Evolutionary conservation across 2,797 vertebrate genomes (phyloP).

Genomic region (Spea hammondii): DNA sequence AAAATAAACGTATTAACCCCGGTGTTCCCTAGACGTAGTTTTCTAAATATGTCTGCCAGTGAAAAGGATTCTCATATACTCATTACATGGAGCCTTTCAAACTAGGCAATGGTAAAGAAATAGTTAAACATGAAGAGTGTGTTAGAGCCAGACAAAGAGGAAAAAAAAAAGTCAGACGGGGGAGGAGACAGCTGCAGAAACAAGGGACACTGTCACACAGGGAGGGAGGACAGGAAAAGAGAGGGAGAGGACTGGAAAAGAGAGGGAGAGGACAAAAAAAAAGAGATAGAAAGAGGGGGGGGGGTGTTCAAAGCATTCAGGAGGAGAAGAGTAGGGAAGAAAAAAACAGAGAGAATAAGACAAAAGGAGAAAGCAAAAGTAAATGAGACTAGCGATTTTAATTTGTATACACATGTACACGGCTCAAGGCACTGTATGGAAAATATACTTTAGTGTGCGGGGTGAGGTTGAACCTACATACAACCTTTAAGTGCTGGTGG

Average conservation of each 20-base stretch:
- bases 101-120: neutral
- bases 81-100: neutral
- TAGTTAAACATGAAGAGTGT: conserved; percentile 34
- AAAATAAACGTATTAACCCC: neutral
- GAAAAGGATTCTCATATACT: neutral
- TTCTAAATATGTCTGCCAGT: neutral
- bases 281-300: neutral
- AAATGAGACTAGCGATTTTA: neutral
- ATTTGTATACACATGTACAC: neutral
- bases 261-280: neutral
- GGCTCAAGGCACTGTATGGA: neutral
- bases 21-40: neutral
- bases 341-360: conserved; percentile 2
- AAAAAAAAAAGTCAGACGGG: conserved; percentile 3
- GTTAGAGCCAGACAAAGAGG: conserved; percentile 18
- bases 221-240: conserved; percentile 37
- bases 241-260: conserved; percentile 20
- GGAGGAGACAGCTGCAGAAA: conserved; percentile 28
- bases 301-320: neutral
- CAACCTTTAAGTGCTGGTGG: neutral
- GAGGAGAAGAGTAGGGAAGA: conserved; percentile 1
- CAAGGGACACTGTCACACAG: conserved; percentile 35
- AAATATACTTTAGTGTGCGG: neutral
- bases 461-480: too few species aligned
- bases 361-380: conserved; percentile 3